A percentile compares a stretch with the other conserved stretches of the same genome.
Conservation (phyloP, 2,113 vertebrate species). For the Madoqua kirkii region DNA sequence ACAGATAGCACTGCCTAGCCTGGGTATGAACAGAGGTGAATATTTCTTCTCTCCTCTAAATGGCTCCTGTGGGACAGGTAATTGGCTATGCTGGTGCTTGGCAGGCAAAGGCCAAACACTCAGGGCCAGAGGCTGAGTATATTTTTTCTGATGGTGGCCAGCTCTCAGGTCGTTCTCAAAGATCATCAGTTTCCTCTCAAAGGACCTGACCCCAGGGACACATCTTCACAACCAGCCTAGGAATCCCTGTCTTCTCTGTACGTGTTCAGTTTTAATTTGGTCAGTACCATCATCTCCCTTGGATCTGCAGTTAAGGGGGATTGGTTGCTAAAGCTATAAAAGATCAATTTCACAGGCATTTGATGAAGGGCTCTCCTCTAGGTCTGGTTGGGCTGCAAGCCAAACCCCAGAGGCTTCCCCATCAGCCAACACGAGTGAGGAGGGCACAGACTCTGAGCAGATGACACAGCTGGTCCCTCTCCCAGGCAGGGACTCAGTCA, state of each 20-base stretch:
- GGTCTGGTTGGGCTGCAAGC: background rate
- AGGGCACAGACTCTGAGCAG: background rate
- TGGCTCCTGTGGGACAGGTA: background rate
- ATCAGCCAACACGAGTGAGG: background rate
- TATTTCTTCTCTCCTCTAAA: background rate
- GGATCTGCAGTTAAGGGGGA: background rate
- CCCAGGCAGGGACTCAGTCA: background rate
- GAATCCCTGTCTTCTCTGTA: background rate
- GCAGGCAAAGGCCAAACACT: background rate
- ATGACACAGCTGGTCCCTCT: background rate
- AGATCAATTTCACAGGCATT: background rate
- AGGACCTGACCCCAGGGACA: background rate
- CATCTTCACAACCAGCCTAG: background rate
- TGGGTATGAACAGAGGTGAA: fast-evolving
- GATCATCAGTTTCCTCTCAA: background rate
- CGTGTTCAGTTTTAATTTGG: conserved; percentile 22
- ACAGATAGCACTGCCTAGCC: background rate
- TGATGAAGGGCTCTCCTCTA: background rate
- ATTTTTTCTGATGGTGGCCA: background rate
- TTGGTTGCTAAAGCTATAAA: background rate
- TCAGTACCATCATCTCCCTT: background rate
- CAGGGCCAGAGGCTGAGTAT: background rate
- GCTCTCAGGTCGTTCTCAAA: background rate
- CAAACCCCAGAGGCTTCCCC: background rate
- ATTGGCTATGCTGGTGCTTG: background rate